phyloP scores from a whole-genome alignment of 2,113 vertebrate species.

The Suncus etruscus region DNA sequence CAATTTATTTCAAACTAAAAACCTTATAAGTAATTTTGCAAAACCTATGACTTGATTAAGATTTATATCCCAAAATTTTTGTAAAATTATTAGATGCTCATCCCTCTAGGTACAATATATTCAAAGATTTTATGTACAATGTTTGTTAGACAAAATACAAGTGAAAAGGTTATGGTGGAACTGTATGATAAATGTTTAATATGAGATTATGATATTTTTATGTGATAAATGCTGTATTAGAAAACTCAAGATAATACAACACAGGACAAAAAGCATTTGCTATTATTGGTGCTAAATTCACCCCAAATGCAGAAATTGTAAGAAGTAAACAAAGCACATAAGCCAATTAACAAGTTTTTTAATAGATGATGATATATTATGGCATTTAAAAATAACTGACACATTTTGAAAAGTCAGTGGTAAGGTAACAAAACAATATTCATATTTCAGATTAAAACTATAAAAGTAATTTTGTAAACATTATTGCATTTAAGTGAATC shows the following conservation, averaged over 20 bases:
- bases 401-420: background rate
- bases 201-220: background rate
- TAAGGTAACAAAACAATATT: conserved; percentile 14
- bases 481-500: background rate
- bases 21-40: background rate
- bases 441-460: conserved; percentile 35
- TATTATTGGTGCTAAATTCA: conserved; percentile 52
- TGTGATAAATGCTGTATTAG: background rate
- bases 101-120: background rate
- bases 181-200: background rate
- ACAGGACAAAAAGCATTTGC: background rate
- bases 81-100: background rate
- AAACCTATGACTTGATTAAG: background rate
- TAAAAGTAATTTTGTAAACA: conserved; percentile 1
- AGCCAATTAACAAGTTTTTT: conserved; percentile 44
- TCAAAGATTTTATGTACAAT: background rate
- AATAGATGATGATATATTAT: background rate
- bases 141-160: background rate
- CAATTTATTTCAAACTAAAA: conserved; percentile 32
- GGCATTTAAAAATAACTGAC: background rate
- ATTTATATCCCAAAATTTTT: background rate
- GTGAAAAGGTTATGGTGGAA: background rate
- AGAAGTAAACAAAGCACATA: conserved; percentile 44
- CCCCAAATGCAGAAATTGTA: background rate
- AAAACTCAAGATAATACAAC: background rate